Percentiles rank a stretch among this genome's conserved stretches.
Conservation (phyloP, 2,113 vertebrate species). For the Neodon shergylaensis region DNA sequence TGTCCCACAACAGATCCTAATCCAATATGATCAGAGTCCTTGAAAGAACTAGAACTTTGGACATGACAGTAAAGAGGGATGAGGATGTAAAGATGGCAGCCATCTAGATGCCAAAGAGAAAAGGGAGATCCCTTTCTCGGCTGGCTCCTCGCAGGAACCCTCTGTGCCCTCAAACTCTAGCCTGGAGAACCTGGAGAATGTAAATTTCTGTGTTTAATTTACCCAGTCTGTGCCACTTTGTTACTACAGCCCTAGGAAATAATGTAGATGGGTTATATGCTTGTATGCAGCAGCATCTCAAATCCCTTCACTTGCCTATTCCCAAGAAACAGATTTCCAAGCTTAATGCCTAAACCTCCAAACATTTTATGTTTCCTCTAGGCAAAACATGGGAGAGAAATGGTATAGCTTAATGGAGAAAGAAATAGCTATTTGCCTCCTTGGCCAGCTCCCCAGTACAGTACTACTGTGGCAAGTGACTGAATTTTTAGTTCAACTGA, state of each 20-base stretch:
- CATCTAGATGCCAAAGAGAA: not conserved
- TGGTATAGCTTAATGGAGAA: slow-evolving; percentile 30
- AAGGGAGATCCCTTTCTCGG: not conserved
- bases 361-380: not conserved
- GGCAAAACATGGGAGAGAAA: slow-evolving; percentile 21
- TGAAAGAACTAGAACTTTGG: slow-evolving; percentile 20
- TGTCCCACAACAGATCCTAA: not conserved
- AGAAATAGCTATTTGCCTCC: not conserved
- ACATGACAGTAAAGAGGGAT: not conserved
- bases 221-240: not conserved
- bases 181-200: slow-evolving; percentile 8
- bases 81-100: not conserved
- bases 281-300: slow-evolving; percentile 12
- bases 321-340: not conserved
- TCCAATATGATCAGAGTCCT: not conserved
- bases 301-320: not conserved
- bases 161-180: not conserved
- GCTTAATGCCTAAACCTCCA: slow-evolving; percentile 28
- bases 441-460: not conserved
- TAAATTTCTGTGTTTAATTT: slow-evolving; percentile 24
- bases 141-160: not conserved
- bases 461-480: not conserved
- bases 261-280: not conserved
- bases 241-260: not conserved
- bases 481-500: slow-evolving; percentile 37